Evolutionary conservation across 2,888 invertebrate species (phyloP), one percentile per base, ranked within the genome.

Genomic region (Baronia brevicornis): DNA sequence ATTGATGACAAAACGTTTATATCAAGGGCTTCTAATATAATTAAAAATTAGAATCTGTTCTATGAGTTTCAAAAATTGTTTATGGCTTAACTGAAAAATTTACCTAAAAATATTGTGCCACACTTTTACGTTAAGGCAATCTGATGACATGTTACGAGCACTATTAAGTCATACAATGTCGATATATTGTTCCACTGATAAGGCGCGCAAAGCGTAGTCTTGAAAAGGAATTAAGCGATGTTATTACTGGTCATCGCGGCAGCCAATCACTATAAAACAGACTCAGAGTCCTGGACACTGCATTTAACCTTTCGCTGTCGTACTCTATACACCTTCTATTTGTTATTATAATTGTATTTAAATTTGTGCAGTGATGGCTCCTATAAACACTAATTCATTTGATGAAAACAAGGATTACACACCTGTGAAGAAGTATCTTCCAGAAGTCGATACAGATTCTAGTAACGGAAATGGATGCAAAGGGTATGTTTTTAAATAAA

Each of bases 281-380:
- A 41, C 50, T 44, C 50, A 51, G 47, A 40, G 45, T 44, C 47
- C 48, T 51, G 43, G 41, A 43, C 55, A 50, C 46, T 60, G 62
- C 79, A 82, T 73, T 79, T 51, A 54, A 54, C 57, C 55, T 50
- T 65, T 56, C 59, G 71, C 68, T 67, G 68, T 65, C 62, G 60
- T 43, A 50, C 66, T 55, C 42, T 47, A 36, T 58, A 60, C 67
- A 72, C 54, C 51, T 46, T 44, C 41, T 31, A 37, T 48, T 46
- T 48, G 46, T 42, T 48, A 27, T 37, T 39, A 41, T 39, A 38
- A 41, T 43, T 39, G 39, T 46, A 40, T 41, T 26, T 33, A 38
- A 48, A 44, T 41, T 26, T 59, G 64, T 73, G 59, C 38, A 67
- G 72, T 68, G 66, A 84, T 82, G 84, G 74, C 80, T 41, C 80